Evolutionary conservation across 2,113 vertebrate genomes (phyloP), one percentile per base, ranked within the genome.

Genomic region (Perccottus glenii): DNA sequence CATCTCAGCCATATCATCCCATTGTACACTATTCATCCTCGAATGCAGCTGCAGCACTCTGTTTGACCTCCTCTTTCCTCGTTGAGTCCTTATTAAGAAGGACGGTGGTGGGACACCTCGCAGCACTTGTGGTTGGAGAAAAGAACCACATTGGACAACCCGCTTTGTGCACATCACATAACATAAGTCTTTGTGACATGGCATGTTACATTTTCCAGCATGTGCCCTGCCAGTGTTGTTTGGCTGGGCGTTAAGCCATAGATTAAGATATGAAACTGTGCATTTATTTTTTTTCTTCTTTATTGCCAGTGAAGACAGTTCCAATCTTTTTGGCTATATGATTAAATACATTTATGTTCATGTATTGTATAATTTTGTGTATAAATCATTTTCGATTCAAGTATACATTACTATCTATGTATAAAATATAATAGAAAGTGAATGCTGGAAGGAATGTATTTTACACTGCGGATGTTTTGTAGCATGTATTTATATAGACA

Each of bases 41-140:
- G 2, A 77, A 77, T 78, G 82, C 87, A 90, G 87, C 87, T 91
- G 89, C 84, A 91, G 87, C 81, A 85, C 88, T 91, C 80, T 83
- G 67, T 58, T 81, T 91, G 90, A 92, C 90, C 90, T 79, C 70
- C 69, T 72, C 70, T 81, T 79, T 81, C 59, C 78, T 80, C 69
- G 51, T 61, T 73, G 57, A 82, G 70, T 67, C 50, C 68, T 75
- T 76, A 82, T 83, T 77, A 81, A 72, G 67, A 57, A 61, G 68
- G 64, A 52, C 81, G 77, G 60, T 53, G 66, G 60, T 77, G 72
- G 69, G 75, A 88, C 49, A 81, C 60, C 53, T 78, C 69, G 9
- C 67, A 57, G 75, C 70, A 67, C 42, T 69, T 74, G 51, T 52
- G 78, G 71, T 87, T 57, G 12, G 45, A 73, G 46, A 4, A 27